phyloP scores from a whole-genome alignment of 2,113 vertebrate species.

The Rhodinocichla rosea region DNA sequence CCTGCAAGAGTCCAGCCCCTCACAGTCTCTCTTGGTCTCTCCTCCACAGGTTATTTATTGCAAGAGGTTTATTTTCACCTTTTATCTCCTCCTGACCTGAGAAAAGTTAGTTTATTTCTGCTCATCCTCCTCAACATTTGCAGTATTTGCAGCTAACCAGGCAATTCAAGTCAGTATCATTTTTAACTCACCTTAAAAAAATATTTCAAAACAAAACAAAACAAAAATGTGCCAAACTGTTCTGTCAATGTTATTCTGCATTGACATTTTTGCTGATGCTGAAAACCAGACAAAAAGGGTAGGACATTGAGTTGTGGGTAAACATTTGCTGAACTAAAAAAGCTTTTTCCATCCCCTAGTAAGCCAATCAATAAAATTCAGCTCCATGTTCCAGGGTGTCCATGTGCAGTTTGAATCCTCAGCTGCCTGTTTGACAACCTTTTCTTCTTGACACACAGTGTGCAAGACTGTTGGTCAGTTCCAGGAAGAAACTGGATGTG shows the following conservation, averaged over 20 bases:
- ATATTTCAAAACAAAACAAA: neutral
- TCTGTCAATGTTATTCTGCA: neutral
- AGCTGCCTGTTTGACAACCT: accelerated
- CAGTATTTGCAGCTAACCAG: neutral
- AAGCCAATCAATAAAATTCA: neutral
- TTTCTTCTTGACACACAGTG: neutral
- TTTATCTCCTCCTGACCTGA: neutral
- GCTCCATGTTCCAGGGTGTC: neutral
- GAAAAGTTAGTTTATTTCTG: neutral
- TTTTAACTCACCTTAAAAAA: neutral
- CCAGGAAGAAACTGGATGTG: neutral
- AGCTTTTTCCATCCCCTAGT: neutral
- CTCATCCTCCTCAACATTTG: neutral
- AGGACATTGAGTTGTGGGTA: neutral
- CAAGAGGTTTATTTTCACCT: neutral
- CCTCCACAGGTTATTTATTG: neutral
- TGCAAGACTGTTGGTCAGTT: neutral
- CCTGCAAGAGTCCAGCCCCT: neutral
- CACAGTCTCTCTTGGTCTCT: neutral
- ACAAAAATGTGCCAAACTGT: neutral
- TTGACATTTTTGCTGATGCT: neutral
- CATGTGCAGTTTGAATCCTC: neutral
- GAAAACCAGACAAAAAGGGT: neutral
- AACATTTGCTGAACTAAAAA: neutral
- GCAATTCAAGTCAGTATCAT: neutral